A percentile compares a stretch with the other conserved stretches of the same genome.
These are phyloP conservation scores for Siniperca chuatsi DNA, from an alignment of 2,113 vertebrate genomes.

Conservation along the genomic window DNA sequence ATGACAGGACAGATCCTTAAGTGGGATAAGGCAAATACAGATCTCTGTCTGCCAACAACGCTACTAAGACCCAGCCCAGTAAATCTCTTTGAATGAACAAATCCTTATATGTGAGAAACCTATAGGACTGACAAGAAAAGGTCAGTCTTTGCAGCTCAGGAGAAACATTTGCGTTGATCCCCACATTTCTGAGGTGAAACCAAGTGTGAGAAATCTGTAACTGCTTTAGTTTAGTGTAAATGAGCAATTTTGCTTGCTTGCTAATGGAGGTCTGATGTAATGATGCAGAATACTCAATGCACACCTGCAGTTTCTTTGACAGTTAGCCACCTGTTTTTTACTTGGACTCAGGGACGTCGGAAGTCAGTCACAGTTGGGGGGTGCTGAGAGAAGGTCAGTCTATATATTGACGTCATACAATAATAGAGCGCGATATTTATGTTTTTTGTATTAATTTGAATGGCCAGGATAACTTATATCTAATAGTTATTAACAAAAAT, in stretches of 20 bases:
- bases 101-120: neutral
- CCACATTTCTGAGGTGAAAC: constrained; percentile 19
- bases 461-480: no score
- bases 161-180: constrained; percentile 11
- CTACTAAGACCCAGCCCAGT: neutral
- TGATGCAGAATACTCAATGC: constrained; percentile 25
- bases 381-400: no score
- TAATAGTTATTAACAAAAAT: no score
- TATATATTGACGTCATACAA: no score
- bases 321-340: constrained; percentile 23
- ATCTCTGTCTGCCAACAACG: constrained; percentile 1
- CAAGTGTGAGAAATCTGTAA: constrained; percentile 19
- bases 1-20: constrained; percentile 31
- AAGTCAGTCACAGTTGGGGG: no score
- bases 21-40: constrained; percentile 28
- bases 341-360: no score
- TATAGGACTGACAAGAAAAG: neutral
- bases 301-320: constrained; percentile 18
- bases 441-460: no score
- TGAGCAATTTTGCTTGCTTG: neutral
- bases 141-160: neutral
- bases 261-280: constrained; percentile 5
- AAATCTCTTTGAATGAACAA: constrained; percentile 8
- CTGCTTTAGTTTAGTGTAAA: constrained; percentile 40
- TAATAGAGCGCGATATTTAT: no score